Percentiles rank a stretch among this genome's conserved stretches.
phyloP scores from a whole-genome alignment of 1,140 invertebrate genomes.

The Berghia stephanieae region DNA sequence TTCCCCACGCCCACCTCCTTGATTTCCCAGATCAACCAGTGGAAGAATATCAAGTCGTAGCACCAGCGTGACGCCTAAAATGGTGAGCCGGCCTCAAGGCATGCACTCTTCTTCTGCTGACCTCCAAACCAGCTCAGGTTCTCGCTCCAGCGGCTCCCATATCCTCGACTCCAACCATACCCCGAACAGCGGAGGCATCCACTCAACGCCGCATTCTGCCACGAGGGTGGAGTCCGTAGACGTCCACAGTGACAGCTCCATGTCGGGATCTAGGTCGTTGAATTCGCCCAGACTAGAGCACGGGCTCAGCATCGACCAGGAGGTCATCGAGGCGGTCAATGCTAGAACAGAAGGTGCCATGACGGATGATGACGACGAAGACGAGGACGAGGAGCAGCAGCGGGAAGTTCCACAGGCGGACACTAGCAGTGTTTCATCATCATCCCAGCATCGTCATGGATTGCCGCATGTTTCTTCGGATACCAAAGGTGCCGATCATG shows the following conservation, averaged over 20 bases:
- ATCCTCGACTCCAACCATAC: conserved; percentile 47
- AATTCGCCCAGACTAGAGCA: conserved; percentile 52
- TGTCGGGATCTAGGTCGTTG: conserved; percentile 60
- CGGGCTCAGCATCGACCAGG: conserved; percentile 33
- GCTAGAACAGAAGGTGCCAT: conserved; percentile 34
- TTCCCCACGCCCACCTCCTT: no score
- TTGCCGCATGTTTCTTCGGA: conserved; percentile 27
- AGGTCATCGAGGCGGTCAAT: conserved; percentile 36
- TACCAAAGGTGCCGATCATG: conserved; percentile 30
- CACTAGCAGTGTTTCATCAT: no score
- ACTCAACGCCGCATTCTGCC: conserved; percentile 31
- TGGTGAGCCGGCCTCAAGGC: conserved; percentile 48
- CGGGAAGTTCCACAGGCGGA: no score
- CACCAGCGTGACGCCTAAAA: conserved; percentile 63
- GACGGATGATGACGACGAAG: conserved; percentile 27
- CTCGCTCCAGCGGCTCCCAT: conserved; percentile 65
- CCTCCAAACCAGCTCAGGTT: conserved; percentile 59
- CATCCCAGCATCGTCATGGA: neutral
- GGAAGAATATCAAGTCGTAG: conserved; percentile 62
- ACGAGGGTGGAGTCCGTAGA: conserved; percentile 54
- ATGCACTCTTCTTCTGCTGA: conserved; percentile 57
- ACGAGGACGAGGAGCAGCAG: no score
- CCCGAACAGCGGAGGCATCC: neutral
- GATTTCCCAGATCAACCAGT: conserved; percentile 57
- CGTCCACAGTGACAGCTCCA: conserved; percentile 59